Percentiles rank a stretch among this genome's conserved stretches.
phyloP scores from a whole-genome alignment of 1,140 invertebrate genomes.

The Zaprionus davidi region DNA sequence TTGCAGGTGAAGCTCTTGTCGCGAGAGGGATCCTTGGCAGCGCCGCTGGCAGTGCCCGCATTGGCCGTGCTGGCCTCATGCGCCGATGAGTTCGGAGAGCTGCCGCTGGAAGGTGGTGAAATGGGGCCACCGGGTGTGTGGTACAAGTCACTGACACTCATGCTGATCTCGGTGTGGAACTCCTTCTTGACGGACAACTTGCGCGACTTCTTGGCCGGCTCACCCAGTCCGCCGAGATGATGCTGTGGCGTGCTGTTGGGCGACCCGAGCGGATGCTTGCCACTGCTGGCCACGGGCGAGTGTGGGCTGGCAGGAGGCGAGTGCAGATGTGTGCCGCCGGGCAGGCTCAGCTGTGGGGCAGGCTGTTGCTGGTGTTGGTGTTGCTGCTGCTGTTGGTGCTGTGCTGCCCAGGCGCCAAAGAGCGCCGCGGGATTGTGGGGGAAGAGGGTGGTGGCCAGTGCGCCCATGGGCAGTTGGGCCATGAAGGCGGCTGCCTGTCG shows the following conservation, averaged over 20 bases:
- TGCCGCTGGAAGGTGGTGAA: slow-evolving; percentile 85
- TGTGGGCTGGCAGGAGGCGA: slow-evolving; percentile 78
- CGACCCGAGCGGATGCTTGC: slow-evolving; percentile 68
- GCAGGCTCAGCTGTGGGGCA: slow-evolving; percentile 68
- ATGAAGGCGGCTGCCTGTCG: slow-evolving; percentile 85
- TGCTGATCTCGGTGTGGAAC: slow-evolving; percentile 70
- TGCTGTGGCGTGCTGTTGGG: slow-evolving; percentile 72
- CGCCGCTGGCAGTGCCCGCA: slow-evolving; percentile 58
- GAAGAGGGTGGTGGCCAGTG: slow-evolving; percentile 83
- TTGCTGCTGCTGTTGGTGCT: slow-evolving; percentile 66
- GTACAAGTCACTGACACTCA: slow-evolving; percentile 79
- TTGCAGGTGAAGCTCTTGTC: slow-evolving; percentile 95
- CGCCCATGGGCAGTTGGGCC: slow-evolving; percentile 80
- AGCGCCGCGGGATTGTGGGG: slow-evolving; percentile 85
- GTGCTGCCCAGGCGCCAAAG: slow-evolving; percentile 85
- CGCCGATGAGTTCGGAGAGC: slow-evolving; percentile 85
- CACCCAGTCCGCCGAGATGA: slow-evolving; percentile 71
- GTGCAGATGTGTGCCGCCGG: slow-evolving; percentile 70
- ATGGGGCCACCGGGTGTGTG: slow-evolving; percentile 84
- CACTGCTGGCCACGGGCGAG: slow-evolving; percentile 61
- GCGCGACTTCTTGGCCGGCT: slow-evolving; percentile 73
- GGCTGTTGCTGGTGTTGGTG: slow-evolving; percentile 68
- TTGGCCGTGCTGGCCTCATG: slow-evolving; percentile 63
- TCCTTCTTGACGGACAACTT: slow-evolving; percentile 84
- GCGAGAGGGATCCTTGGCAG: slow-evolving; percentile 86